Base-by-base conservation (phyloP, 2,113 vertebrate genomes). In the Pachycephala philippinensis region DNA sequence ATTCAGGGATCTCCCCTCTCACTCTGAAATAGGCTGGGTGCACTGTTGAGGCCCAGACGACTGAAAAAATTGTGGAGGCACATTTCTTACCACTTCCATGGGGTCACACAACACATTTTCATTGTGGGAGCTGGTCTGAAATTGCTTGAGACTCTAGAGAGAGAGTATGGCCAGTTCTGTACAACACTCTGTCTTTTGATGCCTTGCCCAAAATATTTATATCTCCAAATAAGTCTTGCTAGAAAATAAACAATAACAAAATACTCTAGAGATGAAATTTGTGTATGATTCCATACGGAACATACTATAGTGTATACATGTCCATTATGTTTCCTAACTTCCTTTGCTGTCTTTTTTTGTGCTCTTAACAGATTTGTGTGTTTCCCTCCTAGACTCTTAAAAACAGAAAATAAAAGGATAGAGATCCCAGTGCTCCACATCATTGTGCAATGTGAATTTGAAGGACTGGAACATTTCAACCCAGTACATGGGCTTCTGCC, bases 381-480 rank as follows among this genome's bases (percentile, higher is more conserved):
- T 53, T 31, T 90, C 39, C 20, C 42, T 76, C 26, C 37, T 24
- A 39, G 77, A 69, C 50, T 59, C 81, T 72, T 49, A 45, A 72
- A 85, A 63, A 49, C 71, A n/a, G 24, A 89, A 92, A 79, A 57
- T 13, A 45, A 91, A 79, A 90, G 50, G 20, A 63, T 69, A 83
- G 65, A 65, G 44, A 6, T 85, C 83, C 49, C 70, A 90, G 49
- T 27, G 63, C 53, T 84, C 75, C 61, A n/a, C 26, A 86, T 60
- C 42, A 80, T 95, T 95, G 82, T 83, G 94, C 79, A 94, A 93
- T 4, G 4, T 39, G 83, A 85, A 33, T 94, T 57, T 88, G 83
- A 88, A 66, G 26, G 79, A 54, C 75, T 83, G 68, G 94, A 92
- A 94, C 83, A 94, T 92, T 90, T 92, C 1, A 60, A 70, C 54